These are phyloP conservation scores for Eutolmus rufibarbis DNA, from an alignment of 2,888 invertebrate species.

Conservation along the genomic window DNA sequence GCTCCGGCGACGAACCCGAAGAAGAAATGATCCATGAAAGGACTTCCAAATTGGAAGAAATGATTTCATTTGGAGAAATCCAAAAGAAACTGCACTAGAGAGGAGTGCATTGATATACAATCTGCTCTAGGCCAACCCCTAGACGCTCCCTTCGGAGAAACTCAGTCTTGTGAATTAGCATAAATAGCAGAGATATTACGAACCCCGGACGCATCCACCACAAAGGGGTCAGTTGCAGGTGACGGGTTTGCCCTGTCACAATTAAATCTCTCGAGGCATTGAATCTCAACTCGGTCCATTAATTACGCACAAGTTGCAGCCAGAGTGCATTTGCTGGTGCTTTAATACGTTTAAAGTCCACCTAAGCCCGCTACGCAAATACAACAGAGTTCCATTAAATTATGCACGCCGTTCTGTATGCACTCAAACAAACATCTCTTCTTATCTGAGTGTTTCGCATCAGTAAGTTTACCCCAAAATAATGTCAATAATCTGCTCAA, in stretches of 20 bases:
- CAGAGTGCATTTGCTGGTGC: neutral
- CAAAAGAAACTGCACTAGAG: neutral
- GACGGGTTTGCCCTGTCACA: neutral
- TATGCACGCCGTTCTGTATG: neutral
- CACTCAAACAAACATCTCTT: neutral
- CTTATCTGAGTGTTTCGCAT: conserved; percentile 10
- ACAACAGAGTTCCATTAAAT: neutral
- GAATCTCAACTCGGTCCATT: neutral
- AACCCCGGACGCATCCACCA: neutral
- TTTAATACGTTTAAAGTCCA: neutral
- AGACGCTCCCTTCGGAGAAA: neutral
- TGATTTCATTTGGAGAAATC: neutral
- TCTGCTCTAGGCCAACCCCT: neutral
- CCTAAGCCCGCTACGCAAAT: neutral
- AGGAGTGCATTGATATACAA: neutral
- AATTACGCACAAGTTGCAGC: neutral
- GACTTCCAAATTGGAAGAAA: neutral
- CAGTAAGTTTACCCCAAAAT: neutral
- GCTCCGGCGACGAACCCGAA: neutral
- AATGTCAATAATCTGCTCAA: conserved; percentile 7
- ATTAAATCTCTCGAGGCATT: neutral
- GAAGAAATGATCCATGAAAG: neutral
- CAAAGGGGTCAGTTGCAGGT: neutral
- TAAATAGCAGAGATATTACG: neutral
- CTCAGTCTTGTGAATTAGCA: neutral